Base-by-base conservation (phyloP, 1,140 invertebrate genomes). In the Drosophila tani region DNA sequence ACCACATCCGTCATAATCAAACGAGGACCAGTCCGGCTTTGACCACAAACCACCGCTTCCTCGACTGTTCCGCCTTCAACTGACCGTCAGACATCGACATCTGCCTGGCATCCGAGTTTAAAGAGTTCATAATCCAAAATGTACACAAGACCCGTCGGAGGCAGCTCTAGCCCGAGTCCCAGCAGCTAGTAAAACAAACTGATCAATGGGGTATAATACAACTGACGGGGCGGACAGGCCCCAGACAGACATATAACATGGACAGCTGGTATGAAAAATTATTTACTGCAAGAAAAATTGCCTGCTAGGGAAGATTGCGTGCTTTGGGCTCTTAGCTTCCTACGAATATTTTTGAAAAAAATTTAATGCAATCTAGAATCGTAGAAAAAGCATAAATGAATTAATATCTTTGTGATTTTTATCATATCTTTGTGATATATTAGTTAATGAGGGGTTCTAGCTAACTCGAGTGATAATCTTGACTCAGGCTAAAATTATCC, bases 241-340 rank as follows among this genome's bases (percentile, higher is more conserved):
- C 49, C 58, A 71, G 62, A 62, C 84, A 83, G 66, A 88, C 81
- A 74, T 55, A 83, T 51, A 81, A 70, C 77, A 83, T 70, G 84
- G 81, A 84, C 81, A 87, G 84, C 58, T 87, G 81, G 85, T 81
- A 88, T 91, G 86, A 91, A 91, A 91, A 90, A 90, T 90, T 86
- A 86, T 90, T 91, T 90, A 90, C 82, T 82, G 82, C 86, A 90
- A 77, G 86, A 91, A 90, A 90, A 88, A 88, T 88, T 60, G 70
- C 78, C 74, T 74, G 75, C 85, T 76, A 68, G 77, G 17, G 73
- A 38, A 21, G n/a, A 14, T 43, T 11, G 11, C 63, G 69, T 75
- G 69, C n/a, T 55, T 46, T 12, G 9, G 4, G 12, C 12, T 21
- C 9, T 11, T 5, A 55, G 21, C 15, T 15, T 9, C 0, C 17